Conservation (phyloP, 2,888 invertebrate species). For the Plebejus argus region DNA sequence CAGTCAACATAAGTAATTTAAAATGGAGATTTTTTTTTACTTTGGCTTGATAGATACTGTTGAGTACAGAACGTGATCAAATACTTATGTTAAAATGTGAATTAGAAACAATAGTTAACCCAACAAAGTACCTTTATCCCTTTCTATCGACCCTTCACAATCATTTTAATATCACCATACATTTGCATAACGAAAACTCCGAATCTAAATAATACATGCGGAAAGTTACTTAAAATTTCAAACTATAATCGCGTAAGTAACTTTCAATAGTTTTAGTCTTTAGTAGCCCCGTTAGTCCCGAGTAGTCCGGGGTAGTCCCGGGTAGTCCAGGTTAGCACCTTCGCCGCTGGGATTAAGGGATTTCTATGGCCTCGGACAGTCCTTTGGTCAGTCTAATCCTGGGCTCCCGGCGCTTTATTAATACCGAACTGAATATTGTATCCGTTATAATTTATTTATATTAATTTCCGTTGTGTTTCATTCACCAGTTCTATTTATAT, state of each 20-base stretch:
- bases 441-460: conserved; percentile 14
- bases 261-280: conserved; percentile 72
- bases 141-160: background rate
- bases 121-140: background rate
- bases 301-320: conserved; percentile 63
- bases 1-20: too few species aligned
- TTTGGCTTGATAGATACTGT: too few species aligned
- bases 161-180: conserved; percentile 26
- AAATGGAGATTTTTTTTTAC: too few species aligned
- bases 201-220: conserved; percentile 51
- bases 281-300: conserved; percentile 53
- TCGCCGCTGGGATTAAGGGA: conserved; percentile 29
- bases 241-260: conserved; percentile 63
- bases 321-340: conserved; percentile 38
- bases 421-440: conserved; percentile 39
- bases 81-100: too few species aligned
- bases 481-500: background rate
- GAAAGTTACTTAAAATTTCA: conserved; percentile 52
- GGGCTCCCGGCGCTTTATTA: conserved; percentile 58
- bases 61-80: too few species aligned
- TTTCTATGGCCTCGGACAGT: conserved; percentile 47
- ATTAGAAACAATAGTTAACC: background rate
- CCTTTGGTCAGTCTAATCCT: conserved; percentile 73
- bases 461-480: conserved; percentile 16
- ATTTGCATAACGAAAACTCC: conserved; percentile 69